phyloP scores from a whole-genome alignment of 2,113 vertebrate species.

The Tretioscincus oriximinensis region DNA sequence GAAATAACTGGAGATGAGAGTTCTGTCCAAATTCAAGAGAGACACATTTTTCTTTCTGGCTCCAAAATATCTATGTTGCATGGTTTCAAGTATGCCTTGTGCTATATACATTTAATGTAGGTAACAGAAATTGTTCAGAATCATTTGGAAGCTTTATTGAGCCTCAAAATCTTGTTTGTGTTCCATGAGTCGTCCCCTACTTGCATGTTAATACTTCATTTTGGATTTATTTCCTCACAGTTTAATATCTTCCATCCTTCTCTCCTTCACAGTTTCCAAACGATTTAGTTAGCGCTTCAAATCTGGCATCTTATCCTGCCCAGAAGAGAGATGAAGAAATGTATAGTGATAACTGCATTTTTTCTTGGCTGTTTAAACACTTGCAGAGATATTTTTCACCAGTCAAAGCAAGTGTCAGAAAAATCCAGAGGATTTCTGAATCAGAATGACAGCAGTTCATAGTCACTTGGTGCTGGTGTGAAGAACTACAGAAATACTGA shows the following conservation, averaged over 20 bases:
- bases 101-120: too few species aligned
- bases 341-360: conserved; percentile 19
- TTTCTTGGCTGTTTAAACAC: not conserved
- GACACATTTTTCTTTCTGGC: too few species aligned
- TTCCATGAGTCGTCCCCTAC: not conserved
- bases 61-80: too few species aligned
- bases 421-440: conserved; percentile 2
- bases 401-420: not conserved
- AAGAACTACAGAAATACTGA: not conserved
- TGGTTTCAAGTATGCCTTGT: too few species aligned
- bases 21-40: too few species aligned
- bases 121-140: not conserved
- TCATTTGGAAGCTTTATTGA: not conserved
- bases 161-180: not conserved
- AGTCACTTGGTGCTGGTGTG: not conserved
- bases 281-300: not conserved
- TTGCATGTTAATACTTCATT: not conserved
- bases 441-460: conserved; percentile 4
- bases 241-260: not conserved
- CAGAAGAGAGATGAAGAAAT: not conserved
- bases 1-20: too few species aligned
- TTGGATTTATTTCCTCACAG: not conserved
- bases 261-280: conserved; percentile 17
- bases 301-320: conserved; percentile 10
- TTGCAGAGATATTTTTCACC: not conserved